Conservation (phyloP, 2,888 invertebrate genomes). For the Pammene aurita region DNA sequence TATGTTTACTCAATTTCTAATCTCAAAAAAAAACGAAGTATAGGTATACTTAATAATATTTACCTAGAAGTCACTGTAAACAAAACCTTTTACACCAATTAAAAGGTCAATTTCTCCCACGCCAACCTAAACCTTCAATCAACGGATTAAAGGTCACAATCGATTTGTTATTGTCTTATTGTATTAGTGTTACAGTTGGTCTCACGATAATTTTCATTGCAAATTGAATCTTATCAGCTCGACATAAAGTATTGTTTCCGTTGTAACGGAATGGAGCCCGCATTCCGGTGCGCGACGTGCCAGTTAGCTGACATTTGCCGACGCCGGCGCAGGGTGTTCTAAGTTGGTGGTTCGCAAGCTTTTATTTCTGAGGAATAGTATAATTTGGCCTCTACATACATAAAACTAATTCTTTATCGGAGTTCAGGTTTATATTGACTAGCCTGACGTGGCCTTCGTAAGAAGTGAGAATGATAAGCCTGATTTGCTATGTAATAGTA, state of each 20-base stretch:
- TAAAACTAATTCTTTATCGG: background rate
- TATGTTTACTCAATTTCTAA: no score
- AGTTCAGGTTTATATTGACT: background rate
- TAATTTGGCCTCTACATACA: background rate
- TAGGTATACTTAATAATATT: background rate
- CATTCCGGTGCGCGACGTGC: constrained; percentile 68
- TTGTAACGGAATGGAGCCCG: constrained; percentile 52
- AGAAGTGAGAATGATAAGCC: background rate
- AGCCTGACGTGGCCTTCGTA: background rate
- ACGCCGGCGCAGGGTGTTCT: constrained; percentile 15
- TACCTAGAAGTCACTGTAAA: background rate
- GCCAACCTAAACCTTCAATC: constrained; percentile 30
- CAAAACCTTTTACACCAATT: constrained; percentile 1
- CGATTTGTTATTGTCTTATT: constrained; percentile 24
- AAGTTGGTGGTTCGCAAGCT: background rate
- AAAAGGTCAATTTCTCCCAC: constrained; percentile 35
- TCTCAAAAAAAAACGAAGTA: no score
- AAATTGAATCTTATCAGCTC: constrained; percentile 7
- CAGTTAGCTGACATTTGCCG: constrained; percentile 68
- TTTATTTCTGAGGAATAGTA: background rate
- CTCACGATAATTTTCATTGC: background rate
- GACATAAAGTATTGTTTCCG: constrained; percentile 2
- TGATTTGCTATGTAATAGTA: constrained; percentile 46
- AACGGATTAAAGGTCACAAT: constrained; percentile 37
- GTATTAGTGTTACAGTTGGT: constrained; percentile 9